These are phyloP conservation scores for Alsophila aescularia DNA, from an alignment of 2,888 invertebrate genomes.

Conservation along the genomic window DNA sequence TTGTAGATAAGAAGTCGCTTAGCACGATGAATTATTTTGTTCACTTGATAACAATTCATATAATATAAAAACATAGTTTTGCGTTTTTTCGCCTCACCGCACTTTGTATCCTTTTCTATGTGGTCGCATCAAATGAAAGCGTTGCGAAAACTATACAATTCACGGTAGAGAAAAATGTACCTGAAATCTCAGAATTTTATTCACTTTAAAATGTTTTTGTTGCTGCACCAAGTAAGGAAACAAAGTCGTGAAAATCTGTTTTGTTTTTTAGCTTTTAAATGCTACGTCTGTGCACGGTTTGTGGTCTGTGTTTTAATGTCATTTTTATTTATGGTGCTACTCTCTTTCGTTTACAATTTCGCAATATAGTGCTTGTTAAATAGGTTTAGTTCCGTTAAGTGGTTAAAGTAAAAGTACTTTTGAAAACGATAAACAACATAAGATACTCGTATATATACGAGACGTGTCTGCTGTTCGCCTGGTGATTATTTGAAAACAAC, in stretches of 20 bases:
- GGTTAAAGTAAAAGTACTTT: too few relatives aligned
- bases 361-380: neutral
- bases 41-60: too few relatives aligned
- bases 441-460: too few relatives aligned
- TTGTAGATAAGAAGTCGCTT: too few relatives aligned
- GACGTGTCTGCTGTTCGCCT: too few relatives aligned
- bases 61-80: too few relatives aligned
- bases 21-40: too few relatives aligned
- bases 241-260: conserved; percentile 55
- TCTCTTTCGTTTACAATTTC: conserved; percentile 1
- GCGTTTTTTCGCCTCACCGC: too few relatives aligned
- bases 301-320: conserved; percentile 32
- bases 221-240: conserved; percentile 44
- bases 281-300: too few relatives aligned
- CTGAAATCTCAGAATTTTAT: conserved; percentile 50
- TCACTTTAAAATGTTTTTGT: conserved; percentile 58
- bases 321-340: conserved; percentile 12
- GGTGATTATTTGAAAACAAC: too few relatives aligned
- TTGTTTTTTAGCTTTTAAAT: conserved; percentile 37
- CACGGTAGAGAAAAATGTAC: conserved; percentile 47
- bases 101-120: conserved; percentile 1
- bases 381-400: too few relatives aligned
- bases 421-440: too few relatives aligned
- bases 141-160: conserved; percentile 1
- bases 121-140: neutral